A percentile compares a stretch with the other conserved stretches of the same genome.
Evolutionary conservation across 2,888 invertebrate genomes (phyloP).

Genomic region (Oscheius myriophilus): DNA sequence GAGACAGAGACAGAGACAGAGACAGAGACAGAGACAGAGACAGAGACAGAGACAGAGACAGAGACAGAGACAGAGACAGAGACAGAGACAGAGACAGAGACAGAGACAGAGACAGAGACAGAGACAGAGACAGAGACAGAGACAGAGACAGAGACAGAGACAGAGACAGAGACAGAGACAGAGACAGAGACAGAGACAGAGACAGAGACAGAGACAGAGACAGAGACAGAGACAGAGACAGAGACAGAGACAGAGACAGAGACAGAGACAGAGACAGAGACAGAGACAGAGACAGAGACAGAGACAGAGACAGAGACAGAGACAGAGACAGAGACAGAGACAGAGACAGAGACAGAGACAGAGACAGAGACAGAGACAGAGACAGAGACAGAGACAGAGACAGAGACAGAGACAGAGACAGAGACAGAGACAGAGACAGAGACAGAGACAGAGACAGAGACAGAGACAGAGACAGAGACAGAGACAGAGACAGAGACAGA

Average conservation of each 20-base stretch:
- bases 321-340: neutral
- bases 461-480: neutral
- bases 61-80: neutral
- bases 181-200: neutral
- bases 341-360: neutral
- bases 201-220: neutral
- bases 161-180: neutral
- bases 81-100: neutral
- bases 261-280: neutral
- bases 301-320: neutral
- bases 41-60: neutral
- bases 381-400: slow-evolving; percentile 1
- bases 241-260: neutral
- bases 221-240: neutral
- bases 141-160: slow-evolving; percentile 1
- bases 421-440: neutral
- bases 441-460: neutral
- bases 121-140: neutral
- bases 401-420: neutral
- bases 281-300: neutral
- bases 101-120: neutral
- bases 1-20: neutral
- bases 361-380: neutral
- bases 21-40: neutral
- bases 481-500: neutral